Percentiles rank a stretch among this genome's conserved stretches.
Evolutionary conservation across 1,140 invertebrate species (phyloP).

Genomic region (Aplysia californica): DNA sequence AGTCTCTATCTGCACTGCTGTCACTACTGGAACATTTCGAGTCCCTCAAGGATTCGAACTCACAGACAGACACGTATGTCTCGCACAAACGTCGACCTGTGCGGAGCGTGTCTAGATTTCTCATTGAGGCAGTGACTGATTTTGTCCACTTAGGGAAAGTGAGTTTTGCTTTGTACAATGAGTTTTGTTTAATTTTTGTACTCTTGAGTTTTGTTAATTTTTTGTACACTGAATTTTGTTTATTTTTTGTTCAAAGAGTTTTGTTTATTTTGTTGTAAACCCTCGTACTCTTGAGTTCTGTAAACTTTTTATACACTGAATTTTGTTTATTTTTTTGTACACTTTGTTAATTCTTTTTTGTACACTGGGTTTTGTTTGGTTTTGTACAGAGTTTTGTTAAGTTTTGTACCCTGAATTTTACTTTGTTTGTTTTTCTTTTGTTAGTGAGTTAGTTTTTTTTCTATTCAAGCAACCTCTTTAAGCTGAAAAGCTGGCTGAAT

Average conservation of each 20-base stretch:
- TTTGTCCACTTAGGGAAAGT: conserved; percentile 10
- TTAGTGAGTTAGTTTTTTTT: too few species aligned
- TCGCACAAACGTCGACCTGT: too few species aligned
- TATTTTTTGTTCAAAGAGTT: not conserved
- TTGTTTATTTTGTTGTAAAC: not conserved
- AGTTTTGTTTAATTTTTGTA: not conserved
- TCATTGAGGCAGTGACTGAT: not conserved
- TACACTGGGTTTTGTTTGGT: not conserved
- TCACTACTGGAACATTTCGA: too few species aligned
- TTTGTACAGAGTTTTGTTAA: not conserved
- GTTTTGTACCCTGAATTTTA: not conserved
- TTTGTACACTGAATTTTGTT: not conserved
- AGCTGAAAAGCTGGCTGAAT: too few species aligned
- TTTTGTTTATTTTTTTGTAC: too few species aligned
- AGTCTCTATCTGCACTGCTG: too few species aligned
- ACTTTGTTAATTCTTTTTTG: too few species aligned
- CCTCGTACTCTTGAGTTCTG: not conserved
- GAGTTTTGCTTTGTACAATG: not conserved
- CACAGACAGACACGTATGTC: too few species aligned
- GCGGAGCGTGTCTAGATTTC: not conserved
- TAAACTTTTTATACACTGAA: not conserved
- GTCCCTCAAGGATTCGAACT: too few species aligned
- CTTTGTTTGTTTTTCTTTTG: too few species aligned
- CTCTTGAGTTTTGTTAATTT: too few species aligned
- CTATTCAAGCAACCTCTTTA: too few species aligned